Percentiles rank a stretch among this genome's conserved stretches.
phyloP scores from a whole-genome alignment of 2,888 invertebrate genomes.

The Metopia argyrocephala region DNA sequence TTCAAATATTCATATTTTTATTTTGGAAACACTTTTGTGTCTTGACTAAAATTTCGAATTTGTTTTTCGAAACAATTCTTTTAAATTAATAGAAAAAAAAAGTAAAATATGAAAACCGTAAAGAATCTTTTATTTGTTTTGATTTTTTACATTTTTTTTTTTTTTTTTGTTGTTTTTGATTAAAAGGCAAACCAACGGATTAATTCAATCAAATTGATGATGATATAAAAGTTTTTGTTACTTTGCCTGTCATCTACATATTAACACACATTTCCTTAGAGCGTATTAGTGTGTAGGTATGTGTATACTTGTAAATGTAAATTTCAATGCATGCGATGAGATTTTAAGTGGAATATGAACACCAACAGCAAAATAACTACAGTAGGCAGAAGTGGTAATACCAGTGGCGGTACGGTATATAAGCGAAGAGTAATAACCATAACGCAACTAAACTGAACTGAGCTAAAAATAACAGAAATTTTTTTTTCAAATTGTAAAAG shows the following conservation, averaged over 20 bases:
- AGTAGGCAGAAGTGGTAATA: too few species aligned
- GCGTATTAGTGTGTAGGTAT: background rate
- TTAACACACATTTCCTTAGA: background rate
- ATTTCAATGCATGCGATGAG: slow-evolving; percentile 41
- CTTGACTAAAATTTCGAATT: background rate
- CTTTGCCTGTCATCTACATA: slow-evolving; percentile 22
- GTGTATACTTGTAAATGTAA: background rate
- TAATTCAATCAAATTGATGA: slow-evolving; percentile 49
- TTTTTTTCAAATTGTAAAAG: slow-evolving; percentile 1
- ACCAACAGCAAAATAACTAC: background rate
- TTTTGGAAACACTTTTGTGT: too few species aligned
- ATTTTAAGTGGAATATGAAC: slow-evolving; percentile 48
- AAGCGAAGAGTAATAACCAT: background rate
- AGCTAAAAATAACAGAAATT: slow-evolving; percentile 35
- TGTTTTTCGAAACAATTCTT: background rate
- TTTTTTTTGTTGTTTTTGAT: slow-evolving; percentile 24
- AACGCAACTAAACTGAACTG: slow-evolving; percentile 1
- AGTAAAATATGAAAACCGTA: background rate
- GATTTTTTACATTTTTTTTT: background rate
- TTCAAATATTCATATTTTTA: too few species aligned
- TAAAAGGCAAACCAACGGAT: slow-evolving; percentile 48
- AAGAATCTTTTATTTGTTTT: background rate
- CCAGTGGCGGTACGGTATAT: background rate
- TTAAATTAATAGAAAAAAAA: background rate
- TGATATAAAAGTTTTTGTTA: slow-evolving; percentile 32